Evolutionary conservation across 2,888 invertebrate species (phyloP).

Genomic region (Unio delphinus): DNA sequence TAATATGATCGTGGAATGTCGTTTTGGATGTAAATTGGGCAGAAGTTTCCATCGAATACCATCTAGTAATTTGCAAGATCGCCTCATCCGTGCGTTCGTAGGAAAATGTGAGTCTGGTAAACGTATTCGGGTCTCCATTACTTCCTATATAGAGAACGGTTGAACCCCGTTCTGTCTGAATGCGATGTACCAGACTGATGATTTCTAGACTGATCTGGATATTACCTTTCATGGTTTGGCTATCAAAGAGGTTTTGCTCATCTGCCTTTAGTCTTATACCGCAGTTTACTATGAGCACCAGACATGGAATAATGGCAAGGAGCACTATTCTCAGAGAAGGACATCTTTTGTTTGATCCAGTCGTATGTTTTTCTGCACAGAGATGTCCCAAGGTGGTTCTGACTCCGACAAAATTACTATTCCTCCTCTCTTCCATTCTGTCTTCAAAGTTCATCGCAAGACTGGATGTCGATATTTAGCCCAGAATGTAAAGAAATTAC

Average conservation of each 20-base stretch:
- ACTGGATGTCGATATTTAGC: too few species aligned
- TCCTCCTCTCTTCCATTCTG: too few species aligned
- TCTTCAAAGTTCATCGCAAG: too few species aligned
- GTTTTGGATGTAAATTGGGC: conserved; percentile 7
- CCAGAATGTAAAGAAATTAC: too few species aligned
- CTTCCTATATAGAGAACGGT: conserved; percentile 50
- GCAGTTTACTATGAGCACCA: conserved; percentile 1
- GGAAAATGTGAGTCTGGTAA: conserved; percentile 10
- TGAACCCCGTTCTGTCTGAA: conserved; percentile 55
- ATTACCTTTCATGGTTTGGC: conserved; percentile 1
- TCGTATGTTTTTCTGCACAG: not conserved
- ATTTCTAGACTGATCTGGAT: conserved; percentile 49
- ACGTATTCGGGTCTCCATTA: conserved; percentile 20
- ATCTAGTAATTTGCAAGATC: conserved; percentile 16
- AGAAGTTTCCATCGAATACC: conserved; percentile 13
- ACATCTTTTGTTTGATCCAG: conserved; percentile 2
- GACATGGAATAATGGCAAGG: conserved; percentile 7
- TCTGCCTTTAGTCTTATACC: not conserved
- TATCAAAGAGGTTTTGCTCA: not conserved
- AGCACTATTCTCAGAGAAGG: conserved; percentile 6
- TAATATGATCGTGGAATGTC: not conserved
- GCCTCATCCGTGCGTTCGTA: conserved; percentile 27
- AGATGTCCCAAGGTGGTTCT: too few species aligned
- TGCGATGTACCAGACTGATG: conserved; percentile 41
- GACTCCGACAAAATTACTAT: too few species aligned